Percentiles rank a stretch among this genome's conserved stretches.
These are phyloP conservation scores for Sarcophilus harrisii DNA, from an alignment of 2,797 vertebrate species.

Conservation along the genomic window DNA sequence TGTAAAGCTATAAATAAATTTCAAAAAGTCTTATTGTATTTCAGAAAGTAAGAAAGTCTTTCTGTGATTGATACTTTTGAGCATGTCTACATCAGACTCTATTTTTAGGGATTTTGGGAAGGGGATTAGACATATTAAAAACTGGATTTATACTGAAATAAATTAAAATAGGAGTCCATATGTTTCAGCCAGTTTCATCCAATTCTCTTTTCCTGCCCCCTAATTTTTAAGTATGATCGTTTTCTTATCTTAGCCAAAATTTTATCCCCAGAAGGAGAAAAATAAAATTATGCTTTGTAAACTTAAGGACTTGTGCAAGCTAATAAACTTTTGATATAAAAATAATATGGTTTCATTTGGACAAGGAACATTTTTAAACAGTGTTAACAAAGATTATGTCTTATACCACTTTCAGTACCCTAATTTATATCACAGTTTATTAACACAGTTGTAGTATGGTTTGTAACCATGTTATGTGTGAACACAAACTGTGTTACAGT, in stretches of 20 bases:
- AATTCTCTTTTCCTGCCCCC: neutral
- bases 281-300: neutral
- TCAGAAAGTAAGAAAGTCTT: neutral
- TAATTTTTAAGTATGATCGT: slow-evolving; percentile 18
- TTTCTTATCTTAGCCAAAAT: slow-evolving; percentile 30
- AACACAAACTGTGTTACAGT: neutral
- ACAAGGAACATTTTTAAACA: neutral
- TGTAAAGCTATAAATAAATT: neutral
- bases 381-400: neutral
- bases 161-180: slow-evolving; percentile 8
- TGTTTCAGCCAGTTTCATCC: neutral
- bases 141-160: neutral
- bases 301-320: neutral
- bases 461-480: neutral
- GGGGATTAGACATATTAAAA: slow-evolving; percentile 28
- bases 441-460: neutral
- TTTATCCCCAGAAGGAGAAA: slow-evolving; percentile 15
- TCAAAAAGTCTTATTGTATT: neutral
- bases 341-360: neutral
- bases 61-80: neutral
- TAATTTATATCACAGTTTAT: slow-evolving; percentile 29
- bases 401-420: neutral
- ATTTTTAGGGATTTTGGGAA: slow-evolving; percentile 34
- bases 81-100: slow-evolving; percentile 28
- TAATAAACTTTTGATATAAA: neutral